Base-by-base conservation (phyloP, 2,797 vertebrate species). In the Hippopotamyrus pictus region DNA sequence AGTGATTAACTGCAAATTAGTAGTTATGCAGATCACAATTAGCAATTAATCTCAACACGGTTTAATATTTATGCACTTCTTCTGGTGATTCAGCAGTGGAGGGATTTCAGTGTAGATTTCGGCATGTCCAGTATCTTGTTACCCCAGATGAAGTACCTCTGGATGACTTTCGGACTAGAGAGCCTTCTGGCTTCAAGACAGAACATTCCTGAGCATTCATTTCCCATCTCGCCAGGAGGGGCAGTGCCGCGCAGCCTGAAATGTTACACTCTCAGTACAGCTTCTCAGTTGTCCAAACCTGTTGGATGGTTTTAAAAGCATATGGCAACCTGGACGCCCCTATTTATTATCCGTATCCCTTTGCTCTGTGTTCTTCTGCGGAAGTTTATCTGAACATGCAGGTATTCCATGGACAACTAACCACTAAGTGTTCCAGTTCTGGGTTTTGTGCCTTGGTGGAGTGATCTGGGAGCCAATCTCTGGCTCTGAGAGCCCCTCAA, bases 151-250 rank as follows among this genome's bases (percentile, higher is more conserved):
- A 57, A 41, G 85, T 41, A 87, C 33, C 53, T 87, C 33, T 87
- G 85, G 53, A 86, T 53, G 85, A 87, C 54, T 25, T 33, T 79
- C 7, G 25, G 50, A 62, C 14, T 17, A 12, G 11, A 12, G 22
- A 29, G 5, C 79, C 33, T 69, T 33, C 44, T 65, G 88, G 88
- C 79, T 50, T 44, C 79, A 44, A 44, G 59, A 89, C 79, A 50
- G 79, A 84, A 89, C 88, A 89, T 89, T 90, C 86, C 57, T 50
- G 37, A 88, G 88, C 59, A 9, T 65, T 76, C 53, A 50, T 88
- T 84, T 90, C 73, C 50, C 53, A 14, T 90, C 69, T 79, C 33
- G n/a, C 25, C 9, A 2, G 37, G 48, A 17, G 33, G 76, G 53
- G 76, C 73, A 82, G 33, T 46, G 7, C 48, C 0, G 50, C 0